Evolutionary conservation across 2,797 vertebrate species (phyloP).

Genomic region (Gallinago nigripennis): DNA sequence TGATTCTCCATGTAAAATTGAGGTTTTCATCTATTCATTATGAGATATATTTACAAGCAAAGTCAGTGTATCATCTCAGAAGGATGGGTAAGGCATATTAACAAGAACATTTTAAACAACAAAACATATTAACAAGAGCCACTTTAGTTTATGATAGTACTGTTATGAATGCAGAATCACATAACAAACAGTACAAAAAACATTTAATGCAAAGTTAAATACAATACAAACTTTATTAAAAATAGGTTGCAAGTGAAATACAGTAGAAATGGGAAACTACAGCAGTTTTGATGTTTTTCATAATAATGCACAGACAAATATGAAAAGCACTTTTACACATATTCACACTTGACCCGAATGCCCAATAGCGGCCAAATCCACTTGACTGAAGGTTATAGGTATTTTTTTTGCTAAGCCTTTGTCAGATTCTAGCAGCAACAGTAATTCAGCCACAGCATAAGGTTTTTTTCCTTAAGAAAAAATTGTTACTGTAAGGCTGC

Average conservation of each 20-base stretch:
- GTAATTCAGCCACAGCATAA: constrained; percentile 55
- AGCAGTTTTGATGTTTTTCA: constrained; percentile 79
- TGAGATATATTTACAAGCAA: not conserved
- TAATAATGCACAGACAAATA: constrained; percentile 72
- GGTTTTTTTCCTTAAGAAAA: constrained; percentile 44
- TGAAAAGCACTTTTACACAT: constrained; percentile 74
- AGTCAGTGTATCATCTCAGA: not conserved
- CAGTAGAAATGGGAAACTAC: constrained; percentile 84
- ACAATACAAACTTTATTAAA: constrained; percentile 87
- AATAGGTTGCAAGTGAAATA: constrained; percentile 84
- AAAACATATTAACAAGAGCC: not conserved
- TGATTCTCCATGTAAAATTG: not conserved
- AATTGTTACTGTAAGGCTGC: constrained; percentile 55
- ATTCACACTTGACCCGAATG: constrained; percentile 73
- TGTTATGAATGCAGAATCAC: not conserved
- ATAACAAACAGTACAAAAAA: constrained; percentile 18
- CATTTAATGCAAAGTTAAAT: constrained; percentile 81
- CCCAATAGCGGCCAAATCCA: constrained; percentile 70
- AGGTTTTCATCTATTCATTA: not conserved
- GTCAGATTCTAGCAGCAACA: constrained; percentile 61
- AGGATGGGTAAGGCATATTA: not conserved
- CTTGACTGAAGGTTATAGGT: constrained; percentile 36
- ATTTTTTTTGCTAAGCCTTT: constrained; percentile 55
- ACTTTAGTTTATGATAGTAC: not conserved
- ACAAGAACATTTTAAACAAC: not conserved